Evolutionary conservation across 2,113 vertebrate genomes (phyloP).

Genomic region (Pelvicachromis taeniatus): DNA sequence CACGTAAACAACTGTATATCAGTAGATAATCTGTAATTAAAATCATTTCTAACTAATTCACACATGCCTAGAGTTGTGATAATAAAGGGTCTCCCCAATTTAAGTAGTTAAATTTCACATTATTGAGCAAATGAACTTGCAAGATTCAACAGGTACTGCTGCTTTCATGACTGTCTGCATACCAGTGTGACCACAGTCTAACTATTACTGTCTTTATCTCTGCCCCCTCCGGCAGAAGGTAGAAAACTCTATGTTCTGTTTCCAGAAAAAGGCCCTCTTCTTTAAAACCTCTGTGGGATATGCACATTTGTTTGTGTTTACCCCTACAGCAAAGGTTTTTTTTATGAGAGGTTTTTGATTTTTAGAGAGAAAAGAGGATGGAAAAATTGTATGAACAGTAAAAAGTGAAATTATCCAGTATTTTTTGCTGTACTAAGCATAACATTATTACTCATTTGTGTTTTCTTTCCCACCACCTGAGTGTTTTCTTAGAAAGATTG

Average conservation of each 20-base stretch:
- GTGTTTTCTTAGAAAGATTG: constrained; percentile 36
- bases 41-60: neutral
- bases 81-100: constrained; percentile 43
- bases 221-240: constrained; percentile 67
- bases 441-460: neutral
- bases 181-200: constrained; percentile 81
- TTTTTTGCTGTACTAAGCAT: neutral
- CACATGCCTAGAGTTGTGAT: neutral
- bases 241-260: constrained; percentile 72
- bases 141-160: constrained; percentile 78
- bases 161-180: constrained; percentile 79
- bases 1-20: neutral
- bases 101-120: constrained; percentile 70
- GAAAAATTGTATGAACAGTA: neutral
- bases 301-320: constrained; percentile 74
- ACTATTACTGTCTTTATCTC: constrained; percentile 77
- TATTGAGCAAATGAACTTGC: constrained; percentile 76
- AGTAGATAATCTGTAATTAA: neutral
- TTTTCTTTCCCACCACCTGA: neutral
- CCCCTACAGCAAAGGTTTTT: constrained; percentile 64
- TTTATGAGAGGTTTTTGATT: constrained; percentile 26
- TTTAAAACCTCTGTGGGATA: constrained; percentile 58
- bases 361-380: neutral
- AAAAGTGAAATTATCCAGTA: neutral
- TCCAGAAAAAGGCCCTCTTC: constrained; percentile 58